These are phyloP conservation scores for Phalacrocorax brasilianus DNA, from an alignment of 2,113 vertebrate species.

Conservation along the genomic window DNA sequence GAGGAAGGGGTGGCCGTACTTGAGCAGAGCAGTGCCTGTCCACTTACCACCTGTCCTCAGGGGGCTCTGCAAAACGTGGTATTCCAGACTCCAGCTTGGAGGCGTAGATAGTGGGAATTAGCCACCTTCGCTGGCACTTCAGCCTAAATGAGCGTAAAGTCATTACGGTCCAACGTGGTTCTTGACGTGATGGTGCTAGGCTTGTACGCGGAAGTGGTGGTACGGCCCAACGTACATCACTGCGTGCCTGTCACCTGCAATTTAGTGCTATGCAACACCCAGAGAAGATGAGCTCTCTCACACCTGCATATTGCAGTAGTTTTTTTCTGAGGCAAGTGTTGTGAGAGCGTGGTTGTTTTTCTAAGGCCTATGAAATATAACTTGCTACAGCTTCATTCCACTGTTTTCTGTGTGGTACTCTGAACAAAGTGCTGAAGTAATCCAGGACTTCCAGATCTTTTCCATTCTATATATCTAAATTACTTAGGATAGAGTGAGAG, in stretches of 20 bases:
- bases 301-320: neutral
- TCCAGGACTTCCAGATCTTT: neutral
- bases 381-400: neutral
- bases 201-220: neutral
- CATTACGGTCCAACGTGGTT: neutral
- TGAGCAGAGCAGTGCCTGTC: neutral
- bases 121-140: neutral
- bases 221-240: neutral
- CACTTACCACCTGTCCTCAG: neutral
- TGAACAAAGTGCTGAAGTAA: neutral
- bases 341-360: neutral
- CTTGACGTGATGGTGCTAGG: neutral
- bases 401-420: neutral
- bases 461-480: neutral
- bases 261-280: neutral
- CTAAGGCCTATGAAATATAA: neutral
- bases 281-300: neutral
- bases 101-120: neutral
- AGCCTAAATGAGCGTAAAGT: neutral
- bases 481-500: neutral
- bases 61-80: neutral
- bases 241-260: neutral
- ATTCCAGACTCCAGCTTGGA: neutral
- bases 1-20: neutral
- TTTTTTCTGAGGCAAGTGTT: neutral